Conservation (phyloP, 2,797 vertebrate genomes). For the Siniperca undulata region DNA sequence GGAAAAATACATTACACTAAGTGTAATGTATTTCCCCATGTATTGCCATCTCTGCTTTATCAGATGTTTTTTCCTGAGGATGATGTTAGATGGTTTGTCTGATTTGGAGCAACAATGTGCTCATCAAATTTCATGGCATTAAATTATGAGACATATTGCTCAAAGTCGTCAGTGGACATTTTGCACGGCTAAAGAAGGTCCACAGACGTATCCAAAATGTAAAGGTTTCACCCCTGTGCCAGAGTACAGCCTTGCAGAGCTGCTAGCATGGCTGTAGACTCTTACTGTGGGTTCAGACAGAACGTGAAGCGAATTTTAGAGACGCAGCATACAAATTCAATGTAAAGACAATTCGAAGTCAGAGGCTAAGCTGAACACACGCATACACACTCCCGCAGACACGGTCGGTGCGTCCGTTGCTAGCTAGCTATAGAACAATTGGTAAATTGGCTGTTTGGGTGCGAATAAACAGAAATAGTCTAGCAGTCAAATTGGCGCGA, state of each 20-base stretch:
- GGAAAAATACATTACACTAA: not conserved
- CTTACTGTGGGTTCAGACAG: not conserved
- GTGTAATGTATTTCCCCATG: not conserved
- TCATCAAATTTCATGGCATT: not conserved
- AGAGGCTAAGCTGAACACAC: not conserved
- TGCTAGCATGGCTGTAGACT: not conserved
- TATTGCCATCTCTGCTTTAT: not conserved
- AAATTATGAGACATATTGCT: not conserved
- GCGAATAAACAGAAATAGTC: not conserved
- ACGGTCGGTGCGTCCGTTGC: not conserved
- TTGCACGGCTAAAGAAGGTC: not conserved
- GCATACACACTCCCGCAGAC: not conserved
- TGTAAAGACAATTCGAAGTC: not conserved
- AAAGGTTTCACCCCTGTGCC: not conserved
- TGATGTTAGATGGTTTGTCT: not conserved
- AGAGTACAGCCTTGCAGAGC: not conserved
- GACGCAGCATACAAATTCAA: not conserved
- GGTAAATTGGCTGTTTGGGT: not conserved
- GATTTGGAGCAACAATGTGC: slow-evolving; percentile 7
- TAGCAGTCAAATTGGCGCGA: not conserved
- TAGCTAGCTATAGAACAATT: not conserved
- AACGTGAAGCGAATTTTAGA: not conserved
- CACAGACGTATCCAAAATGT: not conserved
- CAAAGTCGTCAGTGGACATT: no score
- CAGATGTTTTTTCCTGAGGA: not conserved